Percentiles rank a stretch among this genome's conserved stretches.
Conservation (phyloP, 30 jellyfish, hydroid and myxozoan genomes). For the Aurelia aurita complex sp. Pacific region DNA sequence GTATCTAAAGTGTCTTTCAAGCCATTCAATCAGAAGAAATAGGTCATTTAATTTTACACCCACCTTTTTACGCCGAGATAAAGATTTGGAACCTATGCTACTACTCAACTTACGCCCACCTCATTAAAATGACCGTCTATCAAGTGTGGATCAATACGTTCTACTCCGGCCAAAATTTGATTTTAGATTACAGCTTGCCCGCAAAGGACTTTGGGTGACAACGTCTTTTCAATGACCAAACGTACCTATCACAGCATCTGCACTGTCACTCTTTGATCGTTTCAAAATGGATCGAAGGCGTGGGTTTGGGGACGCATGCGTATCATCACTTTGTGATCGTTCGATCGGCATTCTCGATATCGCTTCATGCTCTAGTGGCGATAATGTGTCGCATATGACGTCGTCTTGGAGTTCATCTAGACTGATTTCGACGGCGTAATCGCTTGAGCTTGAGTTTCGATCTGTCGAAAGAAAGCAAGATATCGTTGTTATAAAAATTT, state of each 20-base stretch:
- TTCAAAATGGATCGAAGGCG: slow-evolving; percentile 63
- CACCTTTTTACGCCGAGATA: no score
- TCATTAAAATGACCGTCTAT: no score
- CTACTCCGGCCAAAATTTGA: no score
- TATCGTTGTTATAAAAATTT: not conserved
- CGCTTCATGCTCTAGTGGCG: not conserved
- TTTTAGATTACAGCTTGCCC: no score
- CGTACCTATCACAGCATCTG: slow-evolving; percentile 15
- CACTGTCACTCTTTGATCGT: slow-evolving; percentile 70
- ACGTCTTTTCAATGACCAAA: no score
- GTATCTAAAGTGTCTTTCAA: no score
- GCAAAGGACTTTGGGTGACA: no score
- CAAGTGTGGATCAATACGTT: no score
- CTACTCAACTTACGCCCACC: no score
- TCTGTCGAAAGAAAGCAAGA: not conserved
- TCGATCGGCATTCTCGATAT: slow-evolving; percentile 27
- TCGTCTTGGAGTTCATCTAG: slow-evolving; percentile 73
- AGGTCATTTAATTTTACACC: no score
- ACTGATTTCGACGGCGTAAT: slow-evolving; percentile 36
- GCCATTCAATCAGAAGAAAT: no score
- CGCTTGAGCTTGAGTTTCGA: slow-evolving; percentile 35
- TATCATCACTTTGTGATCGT: slow-evolving; percentile 72
- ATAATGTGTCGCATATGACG: slow-evolving; percentile 47
- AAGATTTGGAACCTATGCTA: no score
- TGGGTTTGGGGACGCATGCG: not conserved